A percentile compares a stretch with the other conserved stretches of the same genome.
phyloP scores from a whole-genome alignment of 2,888 invertebrate species.

The Esperia sulphurella region DNA sequence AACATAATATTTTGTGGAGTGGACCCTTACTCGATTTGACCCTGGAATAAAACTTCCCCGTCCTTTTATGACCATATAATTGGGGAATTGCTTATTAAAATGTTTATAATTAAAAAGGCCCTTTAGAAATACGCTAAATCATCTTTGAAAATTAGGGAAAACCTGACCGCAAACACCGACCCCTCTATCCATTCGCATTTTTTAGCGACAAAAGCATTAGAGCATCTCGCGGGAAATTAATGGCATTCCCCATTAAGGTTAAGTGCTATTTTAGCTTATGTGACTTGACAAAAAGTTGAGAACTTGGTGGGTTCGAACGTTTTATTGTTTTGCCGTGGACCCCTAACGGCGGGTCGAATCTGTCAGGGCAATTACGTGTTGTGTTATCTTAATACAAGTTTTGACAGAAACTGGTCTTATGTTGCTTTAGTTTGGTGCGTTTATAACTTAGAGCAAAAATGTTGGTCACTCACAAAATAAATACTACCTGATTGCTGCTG shows the following conservation, averaged over 20 bases:
- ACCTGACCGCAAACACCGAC: conserved; percentile 25
- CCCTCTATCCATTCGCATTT: conserved; percentile 49
- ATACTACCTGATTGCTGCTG: too few relatives aligned
- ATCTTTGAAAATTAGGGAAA: conserved; percentile 30
- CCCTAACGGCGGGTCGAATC: conserved; percentile 9
- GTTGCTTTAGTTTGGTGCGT: conserved; percentile 1
- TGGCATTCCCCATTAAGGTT: conserved; percentile 61
- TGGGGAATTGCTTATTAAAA: conserved; percentile 25
- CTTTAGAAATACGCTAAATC: conserved; percentile 11
- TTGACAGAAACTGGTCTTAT: conserved; percentile 5
- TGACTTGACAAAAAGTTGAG: conserved; percentile 60
- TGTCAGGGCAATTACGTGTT: conserved; percentile 16
- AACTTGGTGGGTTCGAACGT: conserved; percentile 38
- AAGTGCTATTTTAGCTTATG: conserved; percentile 66
- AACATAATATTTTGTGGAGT: too few relatives aligned
- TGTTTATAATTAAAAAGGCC: conserved; percentile 16
- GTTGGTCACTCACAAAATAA: not conserved
- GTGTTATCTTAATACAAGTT: conserved; percentile 14
- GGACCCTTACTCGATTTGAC: too few relatives aligned
- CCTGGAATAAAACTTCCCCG: too few relatives aligned
- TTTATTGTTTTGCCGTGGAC: conserved; percentile 28
- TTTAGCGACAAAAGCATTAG: conserved; percentile 56
- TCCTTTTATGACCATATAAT: conserved; percentile 15
- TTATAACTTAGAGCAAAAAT: not conserved
- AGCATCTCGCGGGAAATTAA: conserved; percentile 62